Percentiles rank a stretch among this genome's conserved stretches.
Evolutionary conservation across 2,888 invertebrate species (phyloP).

Genomic region (Oscheius myriophilus): DNA sequence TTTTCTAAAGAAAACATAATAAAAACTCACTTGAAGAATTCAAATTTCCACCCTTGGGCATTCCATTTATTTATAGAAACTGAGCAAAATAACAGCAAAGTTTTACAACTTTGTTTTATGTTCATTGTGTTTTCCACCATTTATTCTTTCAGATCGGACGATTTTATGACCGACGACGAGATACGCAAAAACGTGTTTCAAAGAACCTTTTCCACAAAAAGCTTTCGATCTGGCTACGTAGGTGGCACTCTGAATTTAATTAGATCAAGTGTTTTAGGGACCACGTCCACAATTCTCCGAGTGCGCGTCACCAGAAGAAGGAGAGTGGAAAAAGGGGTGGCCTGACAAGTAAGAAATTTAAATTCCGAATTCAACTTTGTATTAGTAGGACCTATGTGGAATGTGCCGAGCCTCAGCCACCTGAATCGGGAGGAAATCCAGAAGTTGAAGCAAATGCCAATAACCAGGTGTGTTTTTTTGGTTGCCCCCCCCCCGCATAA

Average conservation of each 20-base stretch:
- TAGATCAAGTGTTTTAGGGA: constrained; percentile 34
- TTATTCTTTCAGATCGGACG: constrained; percentile 34
- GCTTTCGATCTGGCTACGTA: constrained; percentile 51
- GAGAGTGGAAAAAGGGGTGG: constrained; percentile 34
- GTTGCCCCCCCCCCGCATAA: too few relatives aligned
- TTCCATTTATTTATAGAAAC: too few relatives aligned
- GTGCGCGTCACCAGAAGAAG: constrained; percentile 52
- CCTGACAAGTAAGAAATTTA: constrained; percentile 20
- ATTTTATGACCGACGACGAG: constrained; percentile 58
- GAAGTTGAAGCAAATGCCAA: constrained; percentile 53
- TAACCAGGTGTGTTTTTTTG: constrained; percentile 40
- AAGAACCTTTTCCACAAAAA: constrained; percentile 56
- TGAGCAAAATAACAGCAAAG: neutral
- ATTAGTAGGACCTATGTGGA: constrained; percentile 56
- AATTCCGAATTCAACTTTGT: neutral
- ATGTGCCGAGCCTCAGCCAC: constrained; percentile 58
- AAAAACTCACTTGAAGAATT: too few relatives aligned
- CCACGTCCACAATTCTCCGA: constrained; percentile 47
- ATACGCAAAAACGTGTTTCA: constrained; percentile 54
- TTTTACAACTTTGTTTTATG: too few relatives aligned
- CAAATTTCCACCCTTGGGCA: too few relatives aligned
- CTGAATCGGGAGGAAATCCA: constrained; percentile 44
- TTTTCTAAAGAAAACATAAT: too few relatives aligned
- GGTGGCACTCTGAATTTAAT: constrained; percentile 20
- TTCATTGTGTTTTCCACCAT: too few relatives aligned